phyloP scores from a whole-genome alignment of 2,888 invertebrate species.

The Ashinkailepas kermadecensis region DNA sequence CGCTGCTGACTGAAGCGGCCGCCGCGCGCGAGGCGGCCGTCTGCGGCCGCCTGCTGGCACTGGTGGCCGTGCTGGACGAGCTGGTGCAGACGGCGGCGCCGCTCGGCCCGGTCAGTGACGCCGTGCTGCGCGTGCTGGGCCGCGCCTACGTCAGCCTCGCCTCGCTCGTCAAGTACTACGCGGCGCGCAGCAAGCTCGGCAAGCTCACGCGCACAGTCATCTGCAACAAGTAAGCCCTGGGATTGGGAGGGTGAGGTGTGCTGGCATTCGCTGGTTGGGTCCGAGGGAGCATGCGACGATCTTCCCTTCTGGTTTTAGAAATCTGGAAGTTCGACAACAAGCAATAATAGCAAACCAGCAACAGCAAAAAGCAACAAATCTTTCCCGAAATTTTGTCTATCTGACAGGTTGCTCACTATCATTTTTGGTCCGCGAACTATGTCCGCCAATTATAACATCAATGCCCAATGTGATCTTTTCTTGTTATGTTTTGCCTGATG shows the following conservation, averaged over 20 bases:
- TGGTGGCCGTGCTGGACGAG: constrained; percentile 30
- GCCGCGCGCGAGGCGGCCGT: constrained; percentile 28
- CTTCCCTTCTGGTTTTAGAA: no score
- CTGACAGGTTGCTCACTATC: no score
- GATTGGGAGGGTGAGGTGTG: not conserved
- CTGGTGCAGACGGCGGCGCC: constrained; percentile 32
- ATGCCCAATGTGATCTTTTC: no score
- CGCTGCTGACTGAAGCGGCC: constrained; percentile 26
- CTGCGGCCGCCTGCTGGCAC: constrained; percentile 26
- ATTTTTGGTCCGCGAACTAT: no score
- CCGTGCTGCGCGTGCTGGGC: constrained; percentile 29
- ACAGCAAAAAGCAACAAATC: no score
- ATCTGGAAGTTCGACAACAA: no score
- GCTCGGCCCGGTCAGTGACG: constrained; percentile 29
- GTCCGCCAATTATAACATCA: no score
- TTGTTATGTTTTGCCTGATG: no score
- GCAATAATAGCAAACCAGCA: no score
- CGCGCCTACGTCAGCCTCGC: constrained; percentile 31
- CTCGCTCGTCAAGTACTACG: constrained; percentile 31
- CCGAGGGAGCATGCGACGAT: no score
- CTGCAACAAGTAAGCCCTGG: not conserved
- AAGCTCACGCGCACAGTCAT: not conserved
- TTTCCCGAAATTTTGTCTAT: no score
- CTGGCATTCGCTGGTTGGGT: no score
- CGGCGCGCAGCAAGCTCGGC: constrained; percentile 28